Base-by-base conservation (phyloP, 2,888 invertebrate species). In the Napeogenes sylphis region DNA sequence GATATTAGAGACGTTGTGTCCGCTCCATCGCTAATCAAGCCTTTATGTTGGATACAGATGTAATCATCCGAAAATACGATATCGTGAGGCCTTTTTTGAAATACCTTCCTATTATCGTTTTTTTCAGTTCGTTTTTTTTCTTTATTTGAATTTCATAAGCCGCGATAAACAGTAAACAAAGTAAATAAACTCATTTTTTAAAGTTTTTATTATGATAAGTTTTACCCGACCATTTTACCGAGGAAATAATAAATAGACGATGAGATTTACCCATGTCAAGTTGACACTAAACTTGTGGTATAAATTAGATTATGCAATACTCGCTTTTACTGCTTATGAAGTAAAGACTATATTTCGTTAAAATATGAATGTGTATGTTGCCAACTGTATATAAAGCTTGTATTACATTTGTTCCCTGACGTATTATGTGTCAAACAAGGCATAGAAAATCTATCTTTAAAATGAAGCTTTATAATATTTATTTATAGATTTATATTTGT, bases 11-110 rank as follows among this genome's bases (percentile, higher is more conserved):
- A 51, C 54, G 59, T 58, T 63, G 62, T 62, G 64, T 67, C 69
- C 70, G 67, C 46, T 63, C 58, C 56, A 59, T 55, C 64, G 68
- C 68, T 69, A 75, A 74, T 75, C 69, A 71, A 71, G 68, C 66
- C 67, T 68, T 69, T 67, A 64, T 64, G 55, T 58, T 67, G 56
- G 60, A 60, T 63, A 55, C 62, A 67, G 42, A 59, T 46, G 65
- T 63, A 65, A 67, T 67, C 67, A 65, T 33, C 45, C 47, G 62
- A 56, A 63, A 67, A 61, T 59, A 46, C 51, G 47, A 33, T 61
- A 63, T 58, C 45, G 53, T 38, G 59, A 54, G 46, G 30, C 56
- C 51, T 51, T 51, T 51, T 61, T 61, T 61, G 30, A 63, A 61
- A 56, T 58, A 58, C 51, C 63, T 56, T 66, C 56, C 21, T 35